Conservation (phyloP, 2,888 invertebrate species). For the Nomada ferruginata region DNA sequence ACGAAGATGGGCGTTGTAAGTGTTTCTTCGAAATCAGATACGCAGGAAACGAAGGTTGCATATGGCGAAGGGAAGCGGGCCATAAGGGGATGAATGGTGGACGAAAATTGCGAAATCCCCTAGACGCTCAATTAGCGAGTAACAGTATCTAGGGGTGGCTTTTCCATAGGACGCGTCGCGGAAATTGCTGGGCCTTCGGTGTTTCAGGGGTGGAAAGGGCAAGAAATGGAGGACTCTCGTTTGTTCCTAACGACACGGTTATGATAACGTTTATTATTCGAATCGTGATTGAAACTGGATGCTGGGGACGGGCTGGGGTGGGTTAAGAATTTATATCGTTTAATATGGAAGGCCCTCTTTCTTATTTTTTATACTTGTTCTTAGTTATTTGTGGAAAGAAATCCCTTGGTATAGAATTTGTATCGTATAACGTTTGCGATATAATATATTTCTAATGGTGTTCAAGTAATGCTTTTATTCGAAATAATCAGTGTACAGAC, state of each 20-base stretch:
- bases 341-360: too few species aligned
- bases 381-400: too few species aligned
- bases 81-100: conserved; percentile 22
- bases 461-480: too few species aligned
- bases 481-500: too few species aligned
- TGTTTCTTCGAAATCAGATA: conserved; percentile 9
- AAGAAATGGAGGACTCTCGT: conserved; percentile 23
- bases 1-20: not conserved
- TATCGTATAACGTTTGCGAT: too few species aligned
- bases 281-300: conserved; percentile 31
- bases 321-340: too few species aligned
- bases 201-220: conserved; percentile 10
- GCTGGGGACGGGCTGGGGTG: not conserved
- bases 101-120: conserved; percentile 73
- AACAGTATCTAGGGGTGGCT: conserved; percentile 65
- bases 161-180: conserved; percentile 27
- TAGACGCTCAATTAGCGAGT: conserved; percentile 75
- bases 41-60: conserved; percentile 5
- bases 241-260: conserved; percentile 29
- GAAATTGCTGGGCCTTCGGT: conserved; percentile 33
- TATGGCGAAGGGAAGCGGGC: not conserved
- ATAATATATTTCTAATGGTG: too few species aligned
- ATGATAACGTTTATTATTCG: conserved; percentile 46
- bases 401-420: too few species aligned
- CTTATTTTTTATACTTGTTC: too few species aligned